Evolutionary conservation across 2,888 invertebrate genomes (phyloP).

Genomic region (Latrodectus hesperus): DNA sequence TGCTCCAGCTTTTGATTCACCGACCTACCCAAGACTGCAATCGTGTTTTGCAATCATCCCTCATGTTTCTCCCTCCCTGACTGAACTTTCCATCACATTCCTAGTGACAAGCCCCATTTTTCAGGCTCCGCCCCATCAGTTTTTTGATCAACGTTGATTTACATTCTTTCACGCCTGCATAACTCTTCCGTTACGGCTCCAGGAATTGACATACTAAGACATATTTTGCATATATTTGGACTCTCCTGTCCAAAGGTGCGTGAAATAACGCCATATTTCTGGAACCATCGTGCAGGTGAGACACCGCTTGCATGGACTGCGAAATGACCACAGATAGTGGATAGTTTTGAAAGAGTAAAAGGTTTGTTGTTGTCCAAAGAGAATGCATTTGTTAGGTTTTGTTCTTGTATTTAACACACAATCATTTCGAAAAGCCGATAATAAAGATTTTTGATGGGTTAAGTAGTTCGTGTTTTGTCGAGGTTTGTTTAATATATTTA

Average conservation of each 20-base stretch:
- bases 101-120: neutral
- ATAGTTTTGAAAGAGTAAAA: no score
- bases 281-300: no score
- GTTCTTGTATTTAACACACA: no score
- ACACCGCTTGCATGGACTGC: no score
- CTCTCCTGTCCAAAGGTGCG: neutral
- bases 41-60: neutral
- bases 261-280: no score
- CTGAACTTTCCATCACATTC: neutral
- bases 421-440: no score
- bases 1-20: neutral
- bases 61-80: neutral
- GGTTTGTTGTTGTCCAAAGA: no score
- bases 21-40: neutral
- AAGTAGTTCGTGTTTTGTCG: no score
- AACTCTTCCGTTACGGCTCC: neutral
- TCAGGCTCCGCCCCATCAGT: neutral
- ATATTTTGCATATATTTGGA: neutral
- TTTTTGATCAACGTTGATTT: slow-evolving; percentile 5
- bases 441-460: no score
- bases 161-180: slow-evolving; percentile 1
- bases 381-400: no score
- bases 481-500: no score
- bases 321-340: no score
- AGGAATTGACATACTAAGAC: neutral